A percentile compares a stretch with the other conserved stretches of the same genome.
phyloP scores from a whole-genome alignment of 2,113 vertebrate genomes.

The Grammomys surdaster region DNA sequence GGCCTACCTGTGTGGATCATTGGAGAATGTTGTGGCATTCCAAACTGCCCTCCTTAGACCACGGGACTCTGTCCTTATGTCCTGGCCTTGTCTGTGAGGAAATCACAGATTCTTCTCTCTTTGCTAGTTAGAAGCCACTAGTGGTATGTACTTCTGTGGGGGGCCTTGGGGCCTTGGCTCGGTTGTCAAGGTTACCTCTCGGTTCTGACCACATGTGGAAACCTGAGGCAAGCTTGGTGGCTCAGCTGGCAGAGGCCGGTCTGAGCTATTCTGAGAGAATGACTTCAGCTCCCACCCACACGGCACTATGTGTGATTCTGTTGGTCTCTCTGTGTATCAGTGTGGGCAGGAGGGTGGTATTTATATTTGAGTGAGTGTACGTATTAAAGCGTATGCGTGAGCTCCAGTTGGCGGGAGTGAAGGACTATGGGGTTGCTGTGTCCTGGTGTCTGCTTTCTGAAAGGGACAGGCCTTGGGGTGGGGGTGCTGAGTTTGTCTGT shows the following conservation, averaged over 20 bases:
- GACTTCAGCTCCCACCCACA: constrained; percentile 21
- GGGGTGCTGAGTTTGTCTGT: not conserved
- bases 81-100: not conserved
- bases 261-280: constrained; percentile 58
- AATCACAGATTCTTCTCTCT: not conserved
- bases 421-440: not conserved
- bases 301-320: not conserved
- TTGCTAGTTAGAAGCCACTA: not conserved
- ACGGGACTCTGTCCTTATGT: not conserved
- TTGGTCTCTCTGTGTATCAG: not conserved
- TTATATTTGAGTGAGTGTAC: not conserved
- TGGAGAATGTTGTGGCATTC: not conserved
- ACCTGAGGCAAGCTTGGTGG: not conserved
- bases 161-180: not conserved
- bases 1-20: not conserved
- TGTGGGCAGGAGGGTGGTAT: not conserved
- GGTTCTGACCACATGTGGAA: constrained; percentile 39
- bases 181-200: constrained; percentile 60
- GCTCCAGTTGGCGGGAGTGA: not conserved
- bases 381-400: not conserved
- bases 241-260: constrained; percentile 26
- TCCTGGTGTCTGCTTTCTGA: not conserved
- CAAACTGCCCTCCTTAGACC: not conserved
- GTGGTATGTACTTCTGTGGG: not conserved
- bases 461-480: not conserved